Conservation (phyloP, 2,888 invertebrate genomes). For the Rhogogaster chlorosoma region DNA sequence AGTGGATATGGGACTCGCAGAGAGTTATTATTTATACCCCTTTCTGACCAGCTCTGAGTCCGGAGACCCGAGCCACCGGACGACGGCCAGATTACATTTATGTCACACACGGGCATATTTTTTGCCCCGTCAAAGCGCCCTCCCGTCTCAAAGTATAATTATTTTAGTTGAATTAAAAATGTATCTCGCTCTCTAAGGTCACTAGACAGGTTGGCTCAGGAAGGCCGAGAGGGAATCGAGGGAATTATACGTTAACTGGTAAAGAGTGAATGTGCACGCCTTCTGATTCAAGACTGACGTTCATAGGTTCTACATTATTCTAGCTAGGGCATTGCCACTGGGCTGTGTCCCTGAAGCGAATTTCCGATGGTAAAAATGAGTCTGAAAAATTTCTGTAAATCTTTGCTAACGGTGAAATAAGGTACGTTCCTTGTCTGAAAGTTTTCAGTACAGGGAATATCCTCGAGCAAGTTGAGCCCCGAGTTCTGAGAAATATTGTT, state of each 20-base stretch:
- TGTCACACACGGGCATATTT: slow-evolving; percentile 51
- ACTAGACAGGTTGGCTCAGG: slow-evolving; percentile 9
- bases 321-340: background rate
- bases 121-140: slow-evolving; percentile 69
- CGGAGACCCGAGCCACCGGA: slow-evolving; percentile 42
- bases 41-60: slow-evolving; percentile 60
- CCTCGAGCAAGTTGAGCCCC: background rate
- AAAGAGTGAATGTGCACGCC: background rate
- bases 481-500: slow-evolving; percentile 48
- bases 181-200: slow-evolving; percentile 59
- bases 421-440: background rate
- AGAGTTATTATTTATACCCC: slow-evolving; percentile 66
- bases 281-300: slow-evolving; percentile 8
- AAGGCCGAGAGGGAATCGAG: slow-evolving; percentile 14
- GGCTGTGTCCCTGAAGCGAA: background rate
- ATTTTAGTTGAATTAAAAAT: slow-evolving; percentile 76
- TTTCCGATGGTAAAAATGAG: background rate
- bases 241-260: slow-evolving; percentile 17
- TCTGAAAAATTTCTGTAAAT: background rate
- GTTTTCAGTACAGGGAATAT: background rate
- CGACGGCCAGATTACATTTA: slow-evolving; percentile 51
- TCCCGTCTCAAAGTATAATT: slow-evolving; percentile 74
- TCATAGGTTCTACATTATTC: background rate
- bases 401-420: background rate
- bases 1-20: slow-evolving; percentile 48